Evolutionary conservation across 2,797 vertebrate species (phyloP).

Genomic region (Geotrypetes seraphini): DNA sequence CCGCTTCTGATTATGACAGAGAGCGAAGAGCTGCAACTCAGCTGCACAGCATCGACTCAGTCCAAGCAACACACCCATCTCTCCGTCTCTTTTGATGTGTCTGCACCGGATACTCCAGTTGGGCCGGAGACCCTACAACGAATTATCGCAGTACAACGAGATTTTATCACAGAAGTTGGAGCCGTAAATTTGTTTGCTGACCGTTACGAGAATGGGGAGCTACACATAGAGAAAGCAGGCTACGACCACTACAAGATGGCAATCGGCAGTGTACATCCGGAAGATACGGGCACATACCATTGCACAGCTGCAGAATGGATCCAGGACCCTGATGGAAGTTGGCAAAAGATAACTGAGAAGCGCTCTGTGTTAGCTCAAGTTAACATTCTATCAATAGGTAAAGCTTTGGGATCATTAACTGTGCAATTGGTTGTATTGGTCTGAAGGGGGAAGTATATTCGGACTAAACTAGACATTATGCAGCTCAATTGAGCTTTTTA

Average conservation of each 20-base stretch:
- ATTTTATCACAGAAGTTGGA: slow-evolving; percentile 53
- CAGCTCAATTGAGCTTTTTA: no score
- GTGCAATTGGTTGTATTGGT: no score
- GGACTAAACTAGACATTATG: no score
- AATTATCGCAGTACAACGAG: slow-evolving; percentile 61
- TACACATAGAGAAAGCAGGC: slow-evolving; percentile 63
- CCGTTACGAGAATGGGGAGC: slow-evolving; percentile 56
- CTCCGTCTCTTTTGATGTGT: slow-evolving; percentile 64
- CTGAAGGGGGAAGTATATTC: no score
- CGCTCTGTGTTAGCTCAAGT: slow-evolving; percentile 70
- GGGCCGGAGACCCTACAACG: slow-evolving; percentile 53
- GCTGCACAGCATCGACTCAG: slow-evolving; percentile 55
- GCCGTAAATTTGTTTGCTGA: slow-evolving; percentile 37
- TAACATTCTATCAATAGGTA: slow-evolving; percentile 65
- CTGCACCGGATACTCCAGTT: slow-evolving; percentile 9
- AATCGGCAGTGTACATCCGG: slow-evolving; percentile 48
- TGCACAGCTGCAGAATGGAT: slow-evolving; percentile 78
- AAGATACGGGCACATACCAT: slow-evolving; percentile 68
- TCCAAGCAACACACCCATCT: slow-evolving; percentile 74
- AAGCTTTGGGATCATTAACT: no score
- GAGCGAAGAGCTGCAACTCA: slow-evolving; percentile 64
- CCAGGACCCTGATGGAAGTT: slow-evolving; percentile 64
- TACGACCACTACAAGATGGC: slow-evolving; percentile 60
- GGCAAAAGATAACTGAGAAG: slow-evolving; percentile 74
- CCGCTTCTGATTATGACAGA: slow-evolving; percentile 55